Evolutionary conservation across 2,888 invertebrate species (phyloP).

Genomic region (Morinoia aosen): DNA sequence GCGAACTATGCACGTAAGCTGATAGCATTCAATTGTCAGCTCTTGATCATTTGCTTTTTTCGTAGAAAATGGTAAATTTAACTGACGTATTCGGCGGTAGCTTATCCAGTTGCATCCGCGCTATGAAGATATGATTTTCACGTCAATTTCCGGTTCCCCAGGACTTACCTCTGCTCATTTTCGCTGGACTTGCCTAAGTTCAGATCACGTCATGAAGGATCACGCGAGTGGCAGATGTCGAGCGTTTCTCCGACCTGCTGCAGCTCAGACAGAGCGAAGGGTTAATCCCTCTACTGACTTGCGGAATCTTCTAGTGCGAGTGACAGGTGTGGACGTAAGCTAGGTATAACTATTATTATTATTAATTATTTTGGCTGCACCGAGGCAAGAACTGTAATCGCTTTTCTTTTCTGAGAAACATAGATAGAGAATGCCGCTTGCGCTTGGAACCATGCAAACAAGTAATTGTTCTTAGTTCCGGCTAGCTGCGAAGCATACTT

Average conservation of each 20-base stretch:
- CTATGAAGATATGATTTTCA: neutral
- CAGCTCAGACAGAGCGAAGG: neutral
- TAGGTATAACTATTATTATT: neutral
- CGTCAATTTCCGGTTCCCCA: neutral
- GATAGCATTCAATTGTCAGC: neutral
- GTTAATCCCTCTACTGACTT: neutral
- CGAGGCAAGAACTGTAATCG: neutral
- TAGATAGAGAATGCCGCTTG: neutral
- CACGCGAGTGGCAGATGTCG: neutral
- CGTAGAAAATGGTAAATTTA: neutral
- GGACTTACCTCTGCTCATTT: neutral
- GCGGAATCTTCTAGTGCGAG: neutral
- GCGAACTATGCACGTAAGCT: neutral
- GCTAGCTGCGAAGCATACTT: neutral
- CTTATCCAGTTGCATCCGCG: neutral
- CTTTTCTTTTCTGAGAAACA: neutral
- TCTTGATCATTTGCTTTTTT: neutral
- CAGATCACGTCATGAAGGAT: neutral
- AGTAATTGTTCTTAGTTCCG: neutral
- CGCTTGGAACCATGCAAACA: neutral
- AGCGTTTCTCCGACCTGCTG: neutral
- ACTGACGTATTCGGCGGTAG: neutral
- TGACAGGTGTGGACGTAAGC: neutral
- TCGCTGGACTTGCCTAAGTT: neutral
- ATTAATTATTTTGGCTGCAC: neutral